A percentile compares a stretch with the other conserved stretches of the same genome.
Conservation (phyloP, 1,140 invertebrate species). For the Lycorma delicatula region DNA sequence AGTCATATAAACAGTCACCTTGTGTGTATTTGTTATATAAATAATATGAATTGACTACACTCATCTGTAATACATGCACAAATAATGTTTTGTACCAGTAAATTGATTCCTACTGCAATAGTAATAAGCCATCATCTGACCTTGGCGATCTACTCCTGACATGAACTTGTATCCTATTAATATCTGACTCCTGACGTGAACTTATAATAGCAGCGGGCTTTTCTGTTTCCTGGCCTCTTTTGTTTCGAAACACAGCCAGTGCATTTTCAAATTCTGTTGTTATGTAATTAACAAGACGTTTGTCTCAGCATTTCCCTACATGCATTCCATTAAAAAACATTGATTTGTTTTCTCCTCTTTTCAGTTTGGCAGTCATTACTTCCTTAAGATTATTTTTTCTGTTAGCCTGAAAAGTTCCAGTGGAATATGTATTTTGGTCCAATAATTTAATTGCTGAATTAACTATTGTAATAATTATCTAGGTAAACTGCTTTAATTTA, state of each 20-base stretch:
- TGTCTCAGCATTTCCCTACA: no score
- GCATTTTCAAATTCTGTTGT: constrained; percentile 27
- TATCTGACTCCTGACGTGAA: no score
- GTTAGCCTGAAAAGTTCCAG: background rate
- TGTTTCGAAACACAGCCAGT: constrained; percentile 15
- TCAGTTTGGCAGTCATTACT: constrained; percentile 30
- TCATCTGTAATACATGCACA: constrained; percentile 5
- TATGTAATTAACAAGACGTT: constrained; percentile 30
- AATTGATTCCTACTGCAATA: constrained; percentile 1
- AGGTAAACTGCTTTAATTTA: constrained; percentile 14
- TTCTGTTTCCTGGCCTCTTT: background rate
- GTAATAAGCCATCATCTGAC: constrained; percentile 9
- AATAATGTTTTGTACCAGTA: constrained; percentile 13
- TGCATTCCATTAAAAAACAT: no score
- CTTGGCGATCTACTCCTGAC: constrained; percentile 8
- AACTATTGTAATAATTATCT: constrained; percentile 18
- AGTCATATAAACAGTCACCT: background rate
- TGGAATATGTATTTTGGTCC: background rate
- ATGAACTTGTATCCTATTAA: constrained; percentile 14
- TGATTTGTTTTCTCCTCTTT: no score
- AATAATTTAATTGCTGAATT: constrained; percentile 1
- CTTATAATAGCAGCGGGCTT: no score
- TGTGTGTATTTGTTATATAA: background rate
- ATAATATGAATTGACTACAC: constrained; percentile 7
- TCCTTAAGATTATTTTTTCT: background rate